Evolutionary conservation across 2,797 vertebrate genomes (phyloP).

Genomic region (Clarias pachynema): DNA sequence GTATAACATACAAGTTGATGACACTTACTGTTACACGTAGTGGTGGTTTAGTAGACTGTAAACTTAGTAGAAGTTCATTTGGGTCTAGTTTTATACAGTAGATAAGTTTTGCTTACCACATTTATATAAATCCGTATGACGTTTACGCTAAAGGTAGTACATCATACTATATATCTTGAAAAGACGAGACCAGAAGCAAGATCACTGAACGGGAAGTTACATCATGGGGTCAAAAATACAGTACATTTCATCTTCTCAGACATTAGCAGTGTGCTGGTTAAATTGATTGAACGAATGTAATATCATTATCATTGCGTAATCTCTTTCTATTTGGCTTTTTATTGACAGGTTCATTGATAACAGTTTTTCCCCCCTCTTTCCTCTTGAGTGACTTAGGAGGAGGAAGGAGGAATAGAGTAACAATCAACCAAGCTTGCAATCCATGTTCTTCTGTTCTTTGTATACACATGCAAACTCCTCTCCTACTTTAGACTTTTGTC

Average conservation of each 20-base stretch:
- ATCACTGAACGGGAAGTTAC: background rate
- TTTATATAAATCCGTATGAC: background rate
- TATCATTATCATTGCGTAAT: background rate
- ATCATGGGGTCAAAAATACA: background rate
- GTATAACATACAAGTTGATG: no score
- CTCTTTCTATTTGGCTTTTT: slow-evolving; percentile 4
- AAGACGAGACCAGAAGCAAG: background rate
- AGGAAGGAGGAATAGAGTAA: background rate
- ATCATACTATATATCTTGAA: background rate
- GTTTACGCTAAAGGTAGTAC: background rate
- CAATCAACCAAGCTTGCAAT: background rate
- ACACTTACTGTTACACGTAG: no score
- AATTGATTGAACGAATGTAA: background rate
- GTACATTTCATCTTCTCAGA: background rate
- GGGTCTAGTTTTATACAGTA: background rate
- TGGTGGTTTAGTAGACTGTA: no score
- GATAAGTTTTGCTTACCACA: background rate
- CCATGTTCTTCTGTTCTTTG: background rate
- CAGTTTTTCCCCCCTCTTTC: background rate
- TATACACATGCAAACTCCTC: slow-evolving; percentile 39
- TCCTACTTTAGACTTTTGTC: slow-evolving; percentile 27
- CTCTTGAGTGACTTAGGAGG: background rate
- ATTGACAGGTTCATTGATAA: slow-evolving; percentile 6
- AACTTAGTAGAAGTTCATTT: background rate
- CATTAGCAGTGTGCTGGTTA: background rate